A percentile compares a stretch with the other conserved stretches of the same genome.
These are phyloP conservation scores for Chiridota heheva DNA, from an alignment of 35 echinoderm and acorn worm species.

Conservation along the genomic window DNA sequence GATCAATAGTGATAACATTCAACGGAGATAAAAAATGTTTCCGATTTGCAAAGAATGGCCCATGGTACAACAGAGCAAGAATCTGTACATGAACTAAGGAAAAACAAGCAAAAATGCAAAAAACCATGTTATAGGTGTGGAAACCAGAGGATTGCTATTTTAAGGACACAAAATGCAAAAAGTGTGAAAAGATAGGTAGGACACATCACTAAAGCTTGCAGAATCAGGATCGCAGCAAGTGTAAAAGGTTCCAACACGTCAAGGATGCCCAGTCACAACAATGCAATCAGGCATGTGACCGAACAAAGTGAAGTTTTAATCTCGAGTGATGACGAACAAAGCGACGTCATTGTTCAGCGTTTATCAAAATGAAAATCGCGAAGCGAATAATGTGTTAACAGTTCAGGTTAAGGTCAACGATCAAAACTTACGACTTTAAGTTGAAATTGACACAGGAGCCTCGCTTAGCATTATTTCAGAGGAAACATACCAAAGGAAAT, in stretches of 20 bases:
- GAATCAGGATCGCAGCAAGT: background rate
- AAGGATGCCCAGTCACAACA: constrained; percentile 25
- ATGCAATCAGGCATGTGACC: background rate
- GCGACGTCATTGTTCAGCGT: background rate
- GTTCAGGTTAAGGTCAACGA: background rate
- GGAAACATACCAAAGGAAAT: constrained; percentile 16
- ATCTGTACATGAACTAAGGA: constrained; percentile 14
- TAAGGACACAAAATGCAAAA: background rate
- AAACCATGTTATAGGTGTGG: background rate
- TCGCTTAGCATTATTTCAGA: constrained; percentile 33
- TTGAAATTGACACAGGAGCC: constrained; percentile 55
- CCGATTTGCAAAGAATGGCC: constrained; percentile 29
- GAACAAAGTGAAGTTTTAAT: too few species aligned
- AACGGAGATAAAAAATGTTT: too few species aligned
- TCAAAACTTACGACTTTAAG: background rate
- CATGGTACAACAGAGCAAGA: constrained; percentile 26
- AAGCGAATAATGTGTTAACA: background rate
- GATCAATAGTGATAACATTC: constrained; percentile 55
- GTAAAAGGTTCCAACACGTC: background rate
- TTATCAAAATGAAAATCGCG: background rate
- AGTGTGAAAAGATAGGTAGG: background rate
- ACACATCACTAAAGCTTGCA: background rate
- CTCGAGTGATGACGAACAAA: background rate
- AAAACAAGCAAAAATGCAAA: background rate
- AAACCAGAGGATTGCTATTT: background rate